phyloP scores from a whole-genome alignment of 2,888 invertebrate genomes.

The Amiota minor region DNA sequence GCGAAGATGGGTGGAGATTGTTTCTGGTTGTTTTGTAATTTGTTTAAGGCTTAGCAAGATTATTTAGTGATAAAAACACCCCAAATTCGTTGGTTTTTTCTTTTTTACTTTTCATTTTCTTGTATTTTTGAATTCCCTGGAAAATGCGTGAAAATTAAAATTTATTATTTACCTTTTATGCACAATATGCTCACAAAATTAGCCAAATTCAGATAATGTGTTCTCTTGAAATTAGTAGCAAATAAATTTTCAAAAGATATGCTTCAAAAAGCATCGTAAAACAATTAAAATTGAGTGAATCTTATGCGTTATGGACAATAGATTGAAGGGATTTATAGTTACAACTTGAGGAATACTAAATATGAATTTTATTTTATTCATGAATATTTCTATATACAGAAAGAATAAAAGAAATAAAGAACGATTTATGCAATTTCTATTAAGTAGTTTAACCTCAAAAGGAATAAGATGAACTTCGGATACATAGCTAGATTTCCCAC shows the following conservation, averaged over 20 bases:
- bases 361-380: too few species aligned
- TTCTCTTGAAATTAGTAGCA: background rate
- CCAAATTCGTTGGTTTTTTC: constrained; percentile 29
- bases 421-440: too few species aligned
- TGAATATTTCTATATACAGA: too few species aligned
- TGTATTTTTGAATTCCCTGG: background rate
- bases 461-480: too few species aligned
- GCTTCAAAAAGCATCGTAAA: too few species aligned
- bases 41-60: constrained; percentile 67
- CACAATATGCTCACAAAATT: constrained; percentile 63
- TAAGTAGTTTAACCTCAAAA: too few species aligned
- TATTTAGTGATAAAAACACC: constrained; percentile 64
- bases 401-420: too few species aligned
- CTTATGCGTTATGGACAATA: too few species aligned
- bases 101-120: background rate
- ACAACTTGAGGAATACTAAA: too few species aligned
- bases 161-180: constrained; percentile 59
- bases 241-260: constrained; percentile 9
- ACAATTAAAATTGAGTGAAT: too few species aligned
- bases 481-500: too few species aligned
- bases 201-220: background rate
- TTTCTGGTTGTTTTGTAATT: constrained; percentile 49
- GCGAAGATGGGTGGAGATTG: constrained; percentile 27
- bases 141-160: constrained; percentile 27
- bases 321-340: too few species aligned